Base-by-base conservation (phyloP, 2,797 vertebrate genomes). In the Staurois parvus region DNA sequence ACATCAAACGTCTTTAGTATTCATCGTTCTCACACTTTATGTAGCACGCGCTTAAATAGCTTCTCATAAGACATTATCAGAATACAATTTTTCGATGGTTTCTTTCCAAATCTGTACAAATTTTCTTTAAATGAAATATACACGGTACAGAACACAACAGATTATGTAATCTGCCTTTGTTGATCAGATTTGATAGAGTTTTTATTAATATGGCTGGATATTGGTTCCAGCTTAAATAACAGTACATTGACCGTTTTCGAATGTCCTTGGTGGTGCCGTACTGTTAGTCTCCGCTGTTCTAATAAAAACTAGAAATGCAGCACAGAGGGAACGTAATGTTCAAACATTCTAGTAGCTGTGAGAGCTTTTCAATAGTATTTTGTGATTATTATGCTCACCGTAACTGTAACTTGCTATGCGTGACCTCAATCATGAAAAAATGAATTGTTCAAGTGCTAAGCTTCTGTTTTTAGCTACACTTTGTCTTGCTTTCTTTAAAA, bases 1-100 rank as follows among this genome's bases (percentile, higher is more conserved):
- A 62, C 69, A 68, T 83, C 72, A 52, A 64, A 83, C 13, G 72
- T 83, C 88, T 90, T 88, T 79, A 87, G 84, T 68, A 67, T 70
- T 79, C 79, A 37, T 28, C 70, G 34, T 72, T 59, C 70, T 66
- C 87, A 87, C 37, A 84, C 76, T 75, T 74, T 76, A 87, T 30
- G 59, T 70, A 37, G 40, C 59, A 67, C 72, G 29, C 67, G 40
- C 62, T 52, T 67, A 83, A 83, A 83, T n/a, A 59, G 32, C 42
- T 68, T 77, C 67, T 67, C 69, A 83, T 48, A 45, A 83, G 72
- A 32, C 59, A 88, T 28, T 48, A 79, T 78, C 48, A 85, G 84
- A 66, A 89, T 85, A 59, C 84, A 83, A 34, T 76, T 69, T 75
- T 66, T 68, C 24, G 24, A 48, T 69, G 42, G 40, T 76, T 45